A percentile compares a stretch with the other conserved stretches of the same genome.
phyloP scores from a whole-genome alignment of 2,888 invertebrate genomes.

The Xanthia togata region DNA sequence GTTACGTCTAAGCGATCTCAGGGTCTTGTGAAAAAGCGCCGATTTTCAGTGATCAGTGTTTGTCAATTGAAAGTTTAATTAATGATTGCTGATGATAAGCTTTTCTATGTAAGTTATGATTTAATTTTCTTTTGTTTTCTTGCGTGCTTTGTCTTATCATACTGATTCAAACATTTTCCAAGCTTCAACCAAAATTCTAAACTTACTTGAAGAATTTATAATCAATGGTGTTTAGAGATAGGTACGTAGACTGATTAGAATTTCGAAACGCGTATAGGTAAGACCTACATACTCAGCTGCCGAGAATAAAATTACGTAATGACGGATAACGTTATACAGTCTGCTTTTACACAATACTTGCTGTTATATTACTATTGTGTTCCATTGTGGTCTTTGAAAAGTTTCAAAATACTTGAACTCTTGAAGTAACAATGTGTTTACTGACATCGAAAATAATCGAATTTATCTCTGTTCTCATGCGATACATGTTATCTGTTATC shows the following conservation, averaged over 20 bases:
- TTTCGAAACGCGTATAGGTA: constrained; percentile 77
- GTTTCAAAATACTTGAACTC: constrained; percentile 45
- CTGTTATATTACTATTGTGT: constrained; percentile 46
- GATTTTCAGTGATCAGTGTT: constrained; percentile 55
- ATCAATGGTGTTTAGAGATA: constrained; percentile 52
- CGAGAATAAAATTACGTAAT: constrained; percentile 76
- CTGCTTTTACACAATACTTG: constrained; percentile 62
- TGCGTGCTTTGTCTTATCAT: constrained; percentile 27
- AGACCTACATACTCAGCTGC: constrained; percentile 79
- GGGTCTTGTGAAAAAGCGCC: constrained; percentile 54
- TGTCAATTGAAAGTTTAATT: constrained; percentile 33
- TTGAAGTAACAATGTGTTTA: constrained; percentile 26
- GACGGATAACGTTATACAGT: constrained; percentile 64
- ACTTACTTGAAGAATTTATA: constrained; percentile 7
- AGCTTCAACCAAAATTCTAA: background rate
- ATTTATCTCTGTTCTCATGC: constrained; percentile 63
- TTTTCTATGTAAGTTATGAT: constrained; percentile 51
- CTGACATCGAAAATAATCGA: constrained; percentile 36
- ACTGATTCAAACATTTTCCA: background rate
- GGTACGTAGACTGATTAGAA: constrained; percentile 70
- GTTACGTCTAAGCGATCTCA: constrained; percentile 44
- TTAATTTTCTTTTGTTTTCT: constrained; percentile 31
- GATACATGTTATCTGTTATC: constrained; percentile 69
- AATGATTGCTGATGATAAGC: constrained; percentile 14
- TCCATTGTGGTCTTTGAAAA: constrained; percentile 34